A percentile compares a stretch with the other conserved stretches of the same genome.
Evolutionary conservation across 2,888 invertebrate genomes (phyloP).

Genomic region (Eupeodes latifasciatus): DNA sequence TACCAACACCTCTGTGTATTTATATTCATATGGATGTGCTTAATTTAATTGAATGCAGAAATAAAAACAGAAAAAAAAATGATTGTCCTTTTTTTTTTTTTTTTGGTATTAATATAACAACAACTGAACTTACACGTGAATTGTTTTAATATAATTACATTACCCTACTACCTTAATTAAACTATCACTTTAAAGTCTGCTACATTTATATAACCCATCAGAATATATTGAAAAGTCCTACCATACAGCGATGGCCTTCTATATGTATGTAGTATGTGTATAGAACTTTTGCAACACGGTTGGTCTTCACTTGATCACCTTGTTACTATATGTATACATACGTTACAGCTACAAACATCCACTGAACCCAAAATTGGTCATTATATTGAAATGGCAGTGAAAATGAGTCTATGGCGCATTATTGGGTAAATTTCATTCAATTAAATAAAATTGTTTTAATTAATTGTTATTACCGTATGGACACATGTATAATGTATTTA

Average conservation of each 20-base stretch:
- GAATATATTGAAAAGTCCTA: not conserved
- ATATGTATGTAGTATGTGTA: too few species aligned
- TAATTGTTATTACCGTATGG: conserved; percentile 72
- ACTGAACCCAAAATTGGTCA: conserved; percentile 73
- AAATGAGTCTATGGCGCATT: conserved; percentile 74
- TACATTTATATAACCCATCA: conserved; percentile 6
- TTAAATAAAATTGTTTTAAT: conserved; percentile 77
- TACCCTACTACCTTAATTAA: conserved; percentile 66
- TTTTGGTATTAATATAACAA: not conserved
- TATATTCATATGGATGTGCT: not conserved
- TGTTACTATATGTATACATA: conserved; percentile 10
- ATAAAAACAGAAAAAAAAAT: conserved; percentile 5
- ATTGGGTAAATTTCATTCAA: conserved; percentile 76
- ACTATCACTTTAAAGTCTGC: conserved; percentile 56
- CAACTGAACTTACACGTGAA: conserved; percentile 55
- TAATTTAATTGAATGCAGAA: conserved; percentile 48
- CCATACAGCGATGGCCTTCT: not conserved
- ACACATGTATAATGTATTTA: conserved; percentile 20
- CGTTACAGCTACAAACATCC: conserved; percentile 11
- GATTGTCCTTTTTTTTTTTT: not conserved
- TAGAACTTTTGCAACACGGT: not conserved
- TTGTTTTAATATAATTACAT: conserved; percentile 68
- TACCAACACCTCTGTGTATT: not conserved
- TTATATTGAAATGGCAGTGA: conserved; percentile 71
- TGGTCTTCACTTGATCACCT: conserved; percentile 29